Conservation (phyloP, 2,113 vertebrate genomes). For the Indicator indicator region DNA sequence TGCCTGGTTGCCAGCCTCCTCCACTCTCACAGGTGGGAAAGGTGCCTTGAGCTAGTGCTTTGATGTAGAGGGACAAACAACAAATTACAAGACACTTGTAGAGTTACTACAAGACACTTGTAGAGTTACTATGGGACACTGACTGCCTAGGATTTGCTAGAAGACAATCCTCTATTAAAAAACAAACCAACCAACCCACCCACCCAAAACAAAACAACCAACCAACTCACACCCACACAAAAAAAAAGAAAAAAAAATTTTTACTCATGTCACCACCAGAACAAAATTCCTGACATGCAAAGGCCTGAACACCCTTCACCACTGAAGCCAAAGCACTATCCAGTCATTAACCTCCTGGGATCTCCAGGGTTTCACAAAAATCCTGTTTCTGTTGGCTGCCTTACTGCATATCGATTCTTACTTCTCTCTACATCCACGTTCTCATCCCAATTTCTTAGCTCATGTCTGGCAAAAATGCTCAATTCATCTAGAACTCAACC, state of each 20-base stretch:
- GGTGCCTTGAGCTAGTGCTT: not conserved
- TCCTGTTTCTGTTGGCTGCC: not conserved
- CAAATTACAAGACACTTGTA: not conserved
- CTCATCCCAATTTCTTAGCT: not conserved
- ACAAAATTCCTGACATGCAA: not conserved
- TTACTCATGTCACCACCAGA: not conserved
- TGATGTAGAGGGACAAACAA: not conserved
- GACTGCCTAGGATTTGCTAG: not conserved
- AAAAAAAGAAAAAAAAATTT: not conserved
- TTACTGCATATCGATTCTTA: not conserved
- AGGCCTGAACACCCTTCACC: not conserved
- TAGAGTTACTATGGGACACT: not conserved
- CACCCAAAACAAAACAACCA: too few relatives aligned
- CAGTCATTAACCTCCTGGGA: not conserved
- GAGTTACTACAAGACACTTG: not conserved
- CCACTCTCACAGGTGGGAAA: not conserved
- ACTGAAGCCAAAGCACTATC: not conserved
- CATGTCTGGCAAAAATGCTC: not conserved
- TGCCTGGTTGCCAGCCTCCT: not conserved
- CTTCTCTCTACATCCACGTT: not conserved
- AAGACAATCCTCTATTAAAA: not conserved
- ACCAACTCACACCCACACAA: too few relatives aligned
- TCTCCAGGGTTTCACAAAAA: not conserved
- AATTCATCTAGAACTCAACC: not conserved
- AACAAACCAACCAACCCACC: too few relatives aligned